Evolutionary conservation across 2,888 invertebrate genomes (phyloP), one percentile per base, ranked within the genome.

Genomic region (Blastobasis lacticolella): DNA sequence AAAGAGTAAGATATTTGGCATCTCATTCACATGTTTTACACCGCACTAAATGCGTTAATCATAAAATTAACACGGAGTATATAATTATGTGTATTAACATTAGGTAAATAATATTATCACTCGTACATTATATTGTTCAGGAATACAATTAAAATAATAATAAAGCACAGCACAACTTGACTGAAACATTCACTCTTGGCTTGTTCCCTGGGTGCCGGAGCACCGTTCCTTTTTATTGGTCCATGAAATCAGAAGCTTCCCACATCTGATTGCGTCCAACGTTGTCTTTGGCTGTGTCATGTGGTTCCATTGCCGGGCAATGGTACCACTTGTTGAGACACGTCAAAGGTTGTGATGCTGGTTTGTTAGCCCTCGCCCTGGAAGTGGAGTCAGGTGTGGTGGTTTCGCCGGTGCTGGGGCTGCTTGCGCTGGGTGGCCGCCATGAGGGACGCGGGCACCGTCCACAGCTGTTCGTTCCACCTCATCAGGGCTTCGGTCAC

Each of bases 401-500:
- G 78, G 53, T 71, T 68, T 36, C 84, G 63, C 37, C 85, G 67
- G 45, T 80, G 78, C 0, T 75, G 78, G 0, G 73, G 71, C 0
- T 77, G 83, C 59, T 79, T 89, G 67, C 75, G 64, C 57, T 66
- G 94, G 79, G 85, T 94, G 73, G 69, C 94, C 81, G 71, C 64
- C 36, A 77, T 69, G 43, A 96, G 88, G 49, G 92, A 91, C 55
- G 90, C 90, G 48, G 96, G 95, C 58, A 97, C 94, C 56, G 91
- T 89, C 93, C 96, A 97, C 54, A 97, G 88, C 57, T 91, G 90
- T 54, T 94, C 92, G 61, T 93, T 91, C 75, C 93, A 93, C 52
- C 92, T 91, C 79, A 97, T 93, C 63, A 97, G 84, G 49, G 94
- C 92, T 75, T 95, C 95, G 42, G 97, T 95, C 53, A 97, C 92